These are phyloP conservation scores for Acanthopleura granulata DNA, from an alignment of 2,888 invertebrate species.

Conservation along the genomic window DNA sequence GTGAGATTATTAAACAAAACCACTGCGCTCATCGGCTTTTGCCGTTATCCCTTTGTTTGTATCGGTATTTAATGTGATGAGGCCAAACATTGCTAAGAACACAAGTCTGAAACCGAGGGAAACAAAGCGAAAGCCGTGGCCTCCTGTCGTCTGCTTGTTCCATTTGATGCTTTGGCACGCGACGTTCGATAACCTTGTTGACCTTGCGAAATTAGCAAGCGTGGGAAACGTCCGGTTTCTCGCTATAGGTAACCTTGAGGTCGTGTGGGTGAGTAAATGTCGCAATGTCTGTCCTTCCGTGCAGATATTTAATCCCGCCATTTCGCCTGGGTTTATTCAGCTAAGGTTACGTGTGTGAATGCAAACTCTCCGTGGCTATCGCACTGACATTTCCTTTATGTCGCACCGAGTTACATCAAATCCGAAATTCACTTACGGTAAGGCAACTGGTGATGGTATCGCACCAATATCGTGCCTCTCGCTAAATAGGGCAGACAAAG, in stretches of 20 bases:
- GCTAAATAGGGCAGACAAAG: no score
- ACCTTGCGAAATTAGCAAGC: conserved; percentile 16
- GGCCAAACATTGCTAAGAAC: not conserved
- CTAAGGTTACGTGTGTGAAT: no score
- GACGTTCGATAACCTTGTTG: conserved; percentile 19
- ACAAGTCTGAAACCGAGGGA: conserved; percentile 5
- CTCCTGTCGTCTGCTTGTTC: conserved; percentile 15
- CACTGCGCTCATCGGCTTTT: not conserved
- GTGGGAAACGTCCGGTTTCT: conserved; percentile 6
- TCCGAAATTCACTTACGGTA: no score
- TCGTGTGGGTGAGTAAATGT: no score
- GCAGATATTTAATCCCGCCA: no score
- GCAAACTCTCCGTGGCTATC: no score
- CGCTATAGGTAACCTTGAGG: not conserved
- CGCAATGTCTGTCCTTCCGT: no score
- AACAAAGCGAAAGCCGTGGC: not conserved
- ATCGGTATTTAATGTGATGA: not conserved
- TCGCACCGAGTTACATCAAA: no score
- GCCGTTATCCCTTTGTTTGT: conserved; percentile 10
- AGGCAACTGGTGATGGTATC: no score
- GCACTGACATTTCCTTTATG: no score
- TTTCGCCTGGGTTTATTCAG: no score
- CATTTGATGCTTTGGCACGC: conserved; percentile 18
- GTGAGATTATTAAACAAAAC: not conserved
- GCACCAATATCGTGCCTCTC: no score